A percentile compares a stretch with the other conserved stretches of the same genome.
Conservation (phyloP, 2,797 vertebrate species). For the Danionella dracula region DNA sequence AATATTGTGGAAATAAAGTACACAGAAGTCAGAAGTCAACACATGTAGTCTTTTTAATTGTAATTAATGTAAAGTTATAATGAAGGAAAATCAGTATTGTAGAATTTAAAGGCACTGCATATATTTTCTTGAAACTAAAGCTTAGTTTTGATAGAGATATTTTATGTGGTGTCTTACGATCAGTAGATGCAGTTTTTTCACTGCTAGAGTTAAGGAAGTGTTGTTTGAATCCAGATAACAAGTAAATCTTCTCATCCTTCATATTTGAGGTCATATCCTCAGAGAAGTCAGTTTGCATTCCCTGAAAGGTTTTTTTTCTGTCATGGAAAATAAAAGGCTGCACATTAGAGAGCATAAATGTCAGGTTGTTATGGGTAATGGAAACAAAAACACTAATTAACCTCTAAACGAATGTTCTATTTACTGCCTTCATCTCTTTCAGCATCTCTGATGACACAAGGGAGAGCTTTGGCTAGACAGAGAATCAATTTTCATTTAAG, state of each 20-base stretch:
- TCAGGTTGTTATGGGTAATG: not conserved
- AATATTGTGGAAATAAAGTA: not conserved
- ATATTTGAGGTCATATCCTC: not conserved
- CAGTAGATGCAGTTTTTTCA: no score
- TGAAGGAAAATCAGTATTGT: no score
- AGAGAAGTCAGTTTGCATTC: not conserved
- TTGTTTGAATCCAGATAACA: no score
- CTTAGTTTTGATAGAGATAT: no score
- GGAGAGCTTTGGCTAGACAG: not conserved
- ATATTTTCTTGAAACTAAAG: no score
- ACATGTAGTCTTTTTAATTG: no score
- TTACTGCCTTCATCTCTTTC: not conserved
- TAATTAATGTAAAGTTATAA: no score
- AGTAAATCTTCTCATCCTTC: not conserved
- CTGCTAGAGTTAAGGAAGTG: no score
- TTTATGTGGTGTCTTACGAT: no score
- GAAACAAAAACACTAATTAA: conserved; percentile 7
- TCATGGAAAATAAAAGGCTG: conserved; percentile 15
- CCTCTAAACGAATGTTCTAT: not conserved
- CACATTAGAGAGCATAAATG: not conserved
- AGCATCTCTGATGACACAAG: not conserved
- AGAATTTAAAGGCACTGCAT: no score
- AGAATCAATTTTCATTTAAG: not conserved
- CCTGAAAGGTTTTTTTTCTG: not conserved
- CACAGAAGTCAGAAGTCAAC: no score